Evolutionary conservation across 2,888 invertebrate genomes (phyloP), one percentile per base, ranked within the genome.

Genomic region (Macrosiphum euphorbiae): DNA sequence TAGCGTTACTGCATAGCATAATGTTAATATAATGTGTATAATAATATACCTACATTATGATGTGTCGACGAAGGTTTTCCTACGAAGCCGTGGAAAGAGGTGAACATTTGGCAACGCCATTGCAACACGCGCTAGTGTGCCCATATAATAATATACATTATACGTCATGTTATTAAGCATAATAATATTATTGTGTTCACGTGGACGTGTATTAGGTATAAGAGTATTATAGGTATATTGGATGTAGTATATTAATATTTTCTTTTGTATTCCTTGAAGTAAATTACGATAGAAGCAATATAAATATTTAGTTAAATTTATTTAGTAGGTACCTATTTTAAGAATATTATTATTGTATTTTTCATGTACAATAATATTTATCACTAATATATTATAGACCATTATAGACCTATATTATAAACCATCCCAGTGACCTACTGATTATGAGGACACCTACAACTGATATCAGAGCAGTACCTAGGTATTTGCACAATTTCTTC

Each of bases 51-150:
- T 26, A 78, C n/a, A 35, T 78, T 78, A 78, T 35, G 20, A 78
- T 78, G 78, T n/a, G 16, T n/a, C 28, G n/a, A n/a, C n/a, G n/a
- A 61, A 35, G 26, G 47, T 61, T 78, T 91, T 44, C 50, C 50
- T 87, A 86, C 91, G 44, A 47, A 86, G 35, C 91, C n/a, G 92
- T 41, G 55, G 78, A 88, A 88, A 84, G 11, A 78, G 50, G 41
- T 28, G 8, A 78, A 61, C 28, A 24, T 92, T 50, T 50, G 50
- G 52, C 61, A 50, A 92, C 50, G 86, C 8, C 50, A 67, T 92
- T 86, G 41, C 86, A 86, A 86, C 61, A 58, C 16, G 20, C 58
- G 55, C 35, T 35, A n/a, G 24, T 28, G 20, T 28, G 13, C 3
- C n/a, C 28, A 50, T 13, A n/a, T n/a, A 47, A 47, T 47, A 47